A percentile compares a stretch with the other conserved stretches of the same genome.
phyloP scores from a whole-genome alignment of 2,888 invertebrate species.

The Prenolepis imparis region DNA sequence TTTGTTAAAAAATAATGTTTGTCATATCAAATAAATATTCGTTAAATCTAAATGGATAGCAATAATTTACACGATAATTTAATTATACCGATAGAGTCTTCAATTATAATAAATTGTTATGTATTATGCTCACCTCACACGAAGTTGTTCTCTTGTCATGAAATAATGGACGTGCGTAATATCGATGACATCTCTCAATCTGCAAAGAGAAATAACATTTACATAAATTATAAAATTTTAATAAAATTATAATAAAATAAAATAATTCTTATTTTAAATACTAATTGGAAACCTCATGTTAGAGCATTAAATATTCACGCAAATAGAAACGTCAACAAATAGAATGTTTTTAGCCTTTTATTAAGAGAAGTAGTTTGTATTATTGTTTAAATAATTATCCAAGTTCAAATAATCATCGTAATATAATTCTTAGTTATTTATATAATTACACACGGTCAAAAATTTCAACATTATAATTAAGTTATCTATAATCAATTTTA shows the following conservation, averaged over 20 bases:
- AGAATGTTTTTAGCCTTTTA: neutral
- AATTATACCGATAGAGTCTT: neutral
- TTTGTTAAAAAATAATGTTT: neutral
- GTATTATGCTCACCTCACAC: neutral
- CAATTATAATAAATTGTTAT: neutral
- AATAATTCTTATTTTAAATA: conserved; percentile 9
- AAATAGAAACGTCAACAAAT: neutral
- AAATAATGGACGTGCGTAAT: neutral
- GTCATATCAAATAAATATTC: neutral
- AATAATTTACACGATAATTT: neutral
- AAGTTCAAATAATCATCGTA: conserved; percentile 6
- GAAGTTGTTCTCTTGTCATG: neutral
- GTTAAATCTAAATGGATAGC: neutral
- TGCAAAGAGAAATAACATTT: conserved; percentile 10
- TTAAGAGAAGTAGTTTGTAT: conserved; percentile 7
- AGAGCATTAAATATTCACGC: neutral
- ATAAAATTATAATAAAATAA: neutral
- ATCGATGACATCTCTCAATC: neutral
- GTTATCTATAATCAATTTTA: conserved; percentile 10
- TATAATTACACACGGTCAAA: neutral
- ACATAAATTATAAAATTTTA: neutral
- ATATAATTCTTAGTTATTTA: neutral
- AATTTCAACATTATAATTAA: neutral
- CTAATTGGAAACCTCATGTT: neutral
- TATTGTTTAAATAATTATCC: neutral